Percentiles rank a stretch among this genome's conserved stretches.
These are phyloP conservation scores for Eledona agricola DNA, from an alignment of 2,888 invertebrate species.

Conservation along the genomic window DNA sequence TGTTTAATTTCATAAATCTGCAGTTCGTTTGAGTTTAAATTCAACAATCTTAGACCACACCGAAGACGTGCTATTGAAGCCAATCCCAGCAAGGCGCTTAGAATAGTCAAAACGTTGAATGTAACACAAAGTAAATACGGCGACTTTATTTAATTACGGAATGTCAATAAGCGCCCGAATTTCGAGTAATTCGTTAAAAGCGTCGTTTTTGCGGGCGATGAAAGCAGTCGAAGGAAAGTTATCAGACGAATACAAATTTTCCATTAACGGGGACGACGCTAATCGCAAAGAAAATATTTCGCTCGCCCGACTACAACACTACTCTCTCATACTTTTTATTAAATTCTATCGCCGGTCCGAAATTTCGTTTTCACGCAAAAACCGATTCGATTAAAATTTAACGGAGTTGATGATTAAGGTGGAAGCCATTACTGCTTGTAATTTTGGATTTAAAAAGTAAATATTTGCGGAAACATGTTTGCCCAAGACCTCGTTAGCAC, in stretches of 20 bases:
- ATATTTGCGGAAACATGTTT: slow-evolving; percentile 36
- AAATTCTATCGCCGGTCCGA: slow-evolving; percentile 1
- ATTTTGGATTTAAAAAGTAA: slow-evolving; percentile 36
- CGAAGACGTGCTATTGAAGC: too few species aligned
- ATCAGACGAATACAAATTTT: slow-evolving; percentile 21
- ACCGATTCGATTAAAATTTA: slow-evolving; percentile 18
- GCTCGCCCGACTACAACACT: slow-evolving; percentile 15
- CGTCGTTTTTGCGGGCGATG: too few species aligned
- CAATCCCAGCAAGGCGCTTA: too few species aligned
- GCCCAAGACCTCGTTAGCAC: slow-evolving; percentile 34
- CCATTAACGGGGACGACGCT: slow-evolving; percentile 19
- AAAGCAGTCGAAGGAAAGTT: too few species aligned
- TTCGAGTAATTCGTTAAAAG: slow-evolving; percentile 14
- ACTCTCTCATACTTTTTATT: slow-evolving; percentile 22
- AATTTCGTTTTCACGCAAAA: slow-evolving; percentile 1
- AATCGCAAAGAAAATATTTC: slow-evolving; percentile 27
- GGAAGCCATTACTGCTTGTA: slow-evolving; percentile 31
- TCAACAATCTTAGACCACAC: too few species aligned
- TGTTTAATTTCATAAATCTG: too few species aligned
- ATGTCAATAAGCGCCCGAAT: slow-evolving; percentile 8
- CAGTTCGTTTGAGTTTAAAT: too few species aligned
- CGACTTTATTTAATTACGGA: slow-evolving; percentile 20
- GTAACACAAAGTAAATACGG: too few species aligned
- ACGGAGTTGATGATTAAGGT: slow-evolving; percentile 24
- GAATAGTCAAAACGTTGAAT: too few species aligned